Conservation (phyloP, 2,113 vertebrate genomes). For the Zosterops hypoxanthus region DNA sequence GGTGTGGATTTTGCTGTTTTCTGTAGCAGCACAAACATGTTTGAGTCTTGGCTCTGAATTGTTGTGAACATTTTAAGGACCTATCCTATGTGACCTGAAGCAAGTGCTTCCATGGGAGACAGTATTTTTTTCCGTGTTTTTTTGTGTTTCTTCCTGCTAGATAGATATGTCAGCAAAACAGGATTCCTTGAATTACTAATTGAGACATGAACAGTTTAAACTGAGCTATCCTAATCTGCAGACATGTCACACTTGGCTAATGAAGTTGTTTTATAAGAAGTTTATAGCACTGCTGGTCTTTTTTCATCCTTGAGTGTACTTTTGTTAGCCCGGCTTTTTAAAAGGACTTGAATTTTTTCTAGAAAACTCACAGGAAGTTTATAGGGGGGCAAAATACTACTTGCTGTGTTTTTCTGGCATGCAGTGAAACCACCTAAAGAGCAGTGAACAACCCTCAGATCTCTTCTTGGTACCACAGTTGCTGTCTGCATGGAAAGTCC, state of each 20-base stretch:
- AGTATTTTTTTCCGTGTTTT: background rate
- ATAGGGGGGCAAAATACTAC: background rate
- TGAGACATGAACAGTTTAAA: background rate
- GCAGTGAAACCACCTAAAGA: background rate
- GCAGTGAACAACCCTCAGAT: background rate
- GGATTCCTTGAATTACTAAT: background rate
- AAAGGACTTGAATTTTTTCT: background rate
- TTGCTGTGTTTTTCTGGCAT: background rate
- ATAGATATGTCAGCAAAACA: background rate
- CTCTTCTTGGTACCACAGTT: background rate
- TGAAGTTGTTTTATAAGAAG: background rate
- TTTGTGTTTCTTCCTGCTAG: background rate
- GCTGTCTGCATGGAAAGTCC: background rate
- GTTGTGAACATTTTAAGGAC: background rate
- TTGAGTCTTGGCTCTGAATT: background rate
- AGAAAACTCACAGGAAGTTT: background rate
- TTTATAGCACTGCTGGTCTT: background rate
- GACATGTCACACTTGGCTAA: background rate
- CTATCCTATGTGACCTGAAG: background rate
- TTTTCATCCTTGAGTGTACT: background rate
- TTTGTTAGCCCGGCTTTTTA: background rate
- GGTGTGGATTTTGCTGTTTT: background rate
- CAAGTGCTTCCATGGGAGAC: background rate
- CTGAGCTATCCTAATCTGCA: background rate
- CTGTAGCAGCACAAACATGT: background rate